Percentiles rank a stretch among this genome's conserved stretches.
phyloP scores from a whole-genome alignment of 2,888 invertebrate genomes.

The Strigamia maritima region DNA sequence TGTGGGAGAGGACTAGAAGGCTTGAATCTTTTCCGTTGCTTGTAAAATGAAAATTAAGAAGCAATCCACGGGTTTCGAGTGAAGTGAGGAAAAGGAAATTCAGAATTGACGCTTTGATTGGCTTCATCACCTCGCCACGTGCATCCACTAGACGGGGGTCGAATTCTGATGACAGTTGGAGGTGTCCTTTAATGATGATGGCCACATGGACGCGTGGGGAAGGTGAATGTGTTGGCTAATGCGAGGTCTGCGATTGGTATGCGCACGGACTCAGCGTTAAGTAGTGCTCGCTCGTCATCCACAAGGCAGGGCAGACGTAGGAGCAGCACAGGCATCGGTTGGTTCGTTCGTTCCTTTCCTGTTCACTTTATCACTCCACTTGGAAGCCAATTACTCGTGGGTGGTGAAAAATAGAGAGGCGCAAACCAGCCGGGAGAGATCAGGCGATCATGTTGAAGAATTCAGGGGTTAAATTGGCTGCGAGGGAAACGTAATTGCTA shows the following conservation, averaged over 20 bases:
- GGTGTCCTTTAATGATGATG: constrained; percentile 31
- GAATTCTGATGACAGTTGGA: constrained; percentile 14
- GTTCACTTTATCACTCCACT: constrained; percentile 39
- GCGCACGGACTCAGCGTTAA: constrained; percentile 35
- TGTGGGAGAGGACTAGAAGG: neutral
- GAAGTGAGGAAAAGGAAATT: constrained; percentile 18
- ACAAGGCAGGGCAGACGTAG: constrained; percentile 20
- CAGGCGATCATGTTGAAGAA: constrained; percentile 41
- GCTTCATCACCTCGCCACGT: constrained; percentile 32
- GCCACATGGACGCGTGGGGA: constrained; percentile 16
- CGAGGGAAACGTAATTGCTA: constrained; percentile 40
- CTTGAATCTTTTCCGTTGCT: neutral
- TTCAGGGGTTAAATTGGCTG: constrained; percentile 41
- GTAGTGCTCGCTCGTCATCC: constrained; percentile 33
- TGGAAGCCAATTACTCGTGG: constrained; percentile 39
- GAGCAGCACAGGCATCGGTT: constrained; percentile 23
- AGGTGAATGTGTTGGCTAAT: constrained; percentile 13
- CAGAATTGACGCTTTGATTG: constrained; percentile 14
- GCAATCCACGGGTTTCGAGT: constrained; percentile 24
- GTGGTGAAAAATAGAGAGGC: constrained; percentile 40
- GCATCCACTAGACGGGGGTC: constrained; percentile 19
- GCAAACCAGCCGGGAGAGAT: constrained; percentile 39
- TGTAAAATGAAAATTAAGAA: constrained; percentile 28
- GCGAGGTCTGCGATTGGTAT: constrained; percentile 35
- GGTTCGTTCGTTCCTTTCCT: constrained; percentile 26